Evolutionary conservation across 2,797 vertebrate species (phyloP).

Genomic region (Sebastes cheni): DNA sequence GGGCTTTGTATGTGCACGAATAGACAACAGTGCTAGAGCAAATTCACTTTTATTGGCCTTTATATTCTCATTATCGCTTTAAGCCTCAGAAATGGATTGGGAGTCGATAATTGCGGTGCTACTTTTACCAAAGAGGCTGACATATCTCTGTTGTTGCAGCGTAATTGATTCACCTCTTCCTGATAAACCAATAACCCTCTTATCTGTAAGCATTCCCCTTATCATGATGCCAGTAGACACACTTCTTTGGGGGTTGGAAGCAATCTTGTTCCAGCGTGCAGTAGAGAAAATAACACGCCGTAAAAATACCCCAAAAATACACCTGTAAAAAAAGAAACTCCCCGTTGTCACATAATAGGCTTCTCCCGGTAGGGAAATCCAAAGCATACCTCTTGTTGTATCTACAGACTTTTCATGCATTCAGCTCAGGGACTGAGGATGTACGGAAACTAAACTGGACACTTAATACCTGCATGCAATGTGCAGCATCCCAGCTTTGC

Average conservation of each 20-base stretch:
- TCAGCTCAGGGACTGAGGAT: constrained; percentile 48
- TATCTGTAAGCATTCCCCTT: constrained; percentile 43
- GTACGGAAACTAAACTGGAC: constrained; percentile 40
- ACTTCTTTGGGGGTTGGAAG: neutral
- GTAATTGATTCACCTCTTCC: constrained; percentile 47
- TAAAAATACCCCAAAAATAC: constrained; percentile 16
- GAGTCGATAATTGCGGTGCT: constrained; percentile 36
- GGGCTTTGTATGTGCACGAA: neutral
- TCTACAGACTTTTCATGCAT: constrained; percentile 35
- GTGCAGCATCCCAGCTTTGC: constrained; percentile 65
- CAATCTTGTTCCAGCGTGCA: neutral
- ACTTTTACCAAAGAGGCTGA: constrained; percentile 14
- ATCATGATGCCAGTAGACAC: constrained; percentile 34
- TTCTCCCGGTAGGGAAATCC: neutral
- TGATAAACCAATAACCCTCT: constrained; percentile 63
- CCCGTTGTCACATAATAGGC: constrained; percentile 7
- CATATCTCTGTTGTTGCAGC: constrained; percentile 35
- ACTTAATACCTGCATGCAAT: constrained; percentile 79
- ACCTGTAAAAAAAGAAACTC: neutral
- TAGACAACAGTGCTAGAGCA: constrained; percentile 11
- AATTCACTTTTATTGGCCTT: constrained; percentile 19
- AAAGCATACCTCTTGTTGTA: neutral
- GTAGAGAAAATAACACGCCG: neutral
- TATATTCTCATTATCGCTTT: constrained; percentile 15
- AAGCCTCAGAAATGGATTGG: constrained; percentile 22